Percentiles rank a stretch among this genome's conserved stretches.
These are phyloP conservation scores for Eupristina koningsbergeri DNA, from an alignment of 1,140 invertebrate species.

Conservation along the genomic window DNA sequence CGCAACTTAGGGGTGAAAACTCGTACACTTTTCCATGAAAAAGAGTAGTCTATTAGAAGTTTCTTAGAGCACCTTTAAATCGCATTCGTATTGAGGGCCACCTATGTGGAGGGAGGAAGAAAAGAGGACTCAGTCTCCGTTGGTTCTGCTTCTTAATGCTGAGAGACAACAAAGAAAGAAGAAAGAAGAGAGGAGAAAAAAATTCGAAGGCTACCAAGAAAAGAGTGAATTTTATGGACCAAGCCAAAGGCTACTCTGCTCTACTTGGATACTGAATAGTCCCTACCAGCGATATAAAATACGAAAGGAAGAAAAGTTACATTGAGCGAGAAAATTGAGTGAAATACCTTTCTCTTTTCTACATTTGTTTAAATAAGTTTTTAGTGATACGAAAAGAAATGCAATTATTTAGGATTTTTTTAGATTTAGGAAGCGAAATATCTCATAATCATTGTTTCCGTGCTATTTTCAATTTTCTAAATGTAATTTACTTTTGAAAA, in stretches of 20 bases:
- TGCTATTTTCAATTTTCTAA: no score
- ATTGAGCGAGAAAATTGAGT: constrained; percentile 43
- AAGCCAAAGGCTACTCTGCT: constrained; percentile 52
- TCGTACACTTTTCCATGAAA: constrained; percentile 37
- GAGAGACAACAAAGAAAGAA: not conserved
- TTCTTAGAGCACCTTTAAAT: constrained; percentile 65
- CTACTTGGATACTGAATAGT: constrained; percentile 18
- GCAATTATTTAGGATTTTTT: constrained; percentile 30
- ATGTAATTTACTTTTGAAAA: no score
- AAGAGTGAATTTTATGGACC: constrained; percentile 62
- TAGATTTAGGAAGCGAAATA: constrained; percentile 11
- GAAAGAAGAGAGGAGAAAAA: constrained; percentile 25
- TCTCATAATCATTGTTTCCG: not conserved
- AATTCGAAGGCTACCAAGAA: constrained; percentile 44
- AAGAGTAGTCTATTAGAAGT: constrained; percentile 63
- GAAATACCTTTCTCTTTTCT: constrained; percentile 24
- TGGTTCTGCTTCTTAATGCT: not conserved
- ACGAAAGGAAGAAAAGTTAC: constrained; percentile 27
- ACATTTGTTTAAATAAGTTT: constrained; percentile 9
- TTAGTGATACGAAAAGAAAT: not conserved
- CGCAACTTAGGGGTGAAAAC: constrained; percentile 36
- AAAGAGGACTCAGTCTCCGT: no score
- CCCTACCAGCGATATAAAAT: constrained; percentile 22
- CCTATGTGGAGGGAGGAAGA: not conserved
- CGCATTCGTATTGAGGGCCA: constrained; percentile 63